A percentile compares a stretch with the other conserved stretches of the same genome.
phyloP scores from a whole-genome alignment of 1,140 invertebrate species.

The Antheraea mylitta region DNA sequence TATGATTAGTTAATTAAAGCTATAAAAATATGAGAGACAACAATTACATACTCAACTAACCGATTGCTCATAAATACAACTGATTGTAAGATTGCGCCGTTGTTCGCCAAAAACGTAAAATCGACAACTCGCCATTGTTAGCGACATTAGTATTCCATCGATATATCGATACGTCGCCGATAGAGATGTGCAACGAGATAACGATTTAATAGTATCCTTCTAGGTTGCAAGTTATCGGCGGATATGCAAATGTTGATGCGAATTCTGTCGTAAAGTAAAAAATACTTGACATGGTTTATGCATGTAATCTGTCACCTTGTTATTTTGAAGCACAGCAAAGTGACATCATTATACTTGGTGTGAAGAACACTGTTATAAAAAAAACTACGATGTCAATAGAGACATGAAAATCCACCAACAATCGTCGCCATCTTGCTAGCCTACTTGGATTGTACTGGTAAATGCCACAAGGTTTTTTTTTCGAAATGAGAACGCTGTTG shows the following conservation, averaged over 20 bases:
- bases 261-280: neutral
- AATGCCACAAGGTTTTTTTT: no score
- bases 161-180: slow-evolving; percentile 17
- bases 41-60: neutral
- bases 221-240: slow-evolving; percentile 16
- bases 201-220: slow-evolving; percentile 13
- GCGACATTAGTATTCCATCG: slow-evolving; percentile 27
- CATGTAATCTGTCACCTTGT: neutral
- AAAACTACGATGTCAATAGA: no score
- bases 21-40: no score
- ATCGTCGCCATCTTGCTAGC: no score
- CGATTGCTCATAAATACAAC: neutral
- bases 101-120: slow-evolving; percentile 24
- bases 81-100: slow-evolving; percentile 23
- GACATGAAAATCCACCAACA: no score
- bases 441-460: no score
- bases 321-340: neutral
- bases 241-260: slow-evolving; percentile 26
- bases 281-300: neutral
- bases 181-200: slow-evolving; percentile 23
- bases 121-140: slow-evolving; percentile 18
- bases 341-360: no score
- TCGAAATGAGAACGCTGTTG: no score
- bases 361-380: no score
- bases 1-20: no score